Base-by-base conservation (phyloP, 2,888 invertebrate genomes). In the Eupithecia tripunctaria region DNA sequence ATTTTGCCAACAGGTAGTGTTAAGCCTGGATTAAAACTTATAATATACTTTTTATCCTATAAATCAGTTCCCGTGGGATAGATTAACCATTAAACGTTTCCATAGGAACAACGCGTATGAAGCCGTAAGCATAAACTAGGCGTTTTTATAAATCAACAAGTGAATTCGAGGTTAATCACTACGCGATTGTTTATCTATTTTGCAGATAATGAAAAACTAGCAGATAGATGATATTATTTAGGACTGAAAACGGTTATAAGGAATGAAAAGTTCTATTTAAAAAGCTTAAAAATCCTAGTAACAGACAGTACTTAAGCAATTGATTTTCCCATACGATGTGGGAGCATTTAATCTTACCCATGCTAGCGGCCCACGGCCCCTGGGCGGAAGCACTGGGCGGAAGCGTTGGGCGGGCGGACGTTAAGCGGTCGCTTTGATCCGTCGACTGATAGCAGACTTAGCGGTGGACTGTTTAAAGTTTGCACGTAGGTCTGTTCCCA, bases 371-470 rank as follows among this genome's bases (percentile, higher is more conserved):
- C n/a, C n/a, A 47, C 21, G 10, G 47, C 21, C 47, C 10, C 47
- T 51, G 32, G 62, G 32, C 62, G 62, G 62, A 63, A 63, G 36
- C n/a, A 7, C 12, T 51, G 47, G 47, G 47, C 59, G 59, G 59
- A 59, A 56, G 59, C 59, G 47, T 56, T 25, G 56, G 56, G 51
- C 14, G 60, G 56, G 27, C 59, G 59, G 59, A 59, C 59, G 60
- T 60, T 2, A 21, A 32, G 62, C 32, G 32, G 62, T 29, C 62
- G 29, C 62, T 63, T 63, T 63, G 62, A 63, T 63, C 62, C 62
- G 62, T 51, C 47, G 15, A 51, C 62, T n/a, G 62, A 63, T 63
- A 63, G 32, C 12, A 32, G 18, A 36, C 62, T 60, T 10, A 51
- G 47, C 21, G 43, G n/a, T 10, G 12, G 27, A 18, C 27, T 59